phyloP scores from a whole-genome alignment of 1,140 invertebrate genomes.

The Microvelia longipes region DNA sequence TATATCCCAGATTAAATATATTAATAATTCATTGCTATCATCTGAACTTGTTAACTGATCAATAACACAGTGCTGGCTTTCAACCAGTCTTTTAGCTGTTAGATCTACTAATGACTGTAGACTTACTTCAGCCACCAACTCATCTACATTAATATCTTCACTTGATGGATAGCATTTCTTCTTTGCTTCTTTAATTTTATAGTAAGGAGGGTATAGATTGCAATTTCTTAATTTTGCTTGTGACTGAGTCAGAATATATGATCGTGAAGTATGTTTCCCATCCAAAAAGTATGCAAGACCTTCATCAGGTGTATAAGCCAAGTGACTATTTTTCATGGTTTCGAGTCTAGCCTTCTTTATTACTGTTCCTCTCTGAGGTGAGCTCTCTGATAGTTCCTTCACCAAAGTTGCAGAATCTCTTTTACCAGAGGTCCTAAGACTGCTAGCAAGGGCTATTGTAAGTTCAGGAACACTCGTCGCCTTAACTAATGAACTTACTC shows the following conservation, averaged over 20 bases:
- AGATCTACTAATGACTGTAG: neutral
- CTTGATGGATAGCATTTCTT: neutral
- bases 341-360: neutral
- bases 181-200: neutral
- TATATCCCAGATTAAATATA: neutral
- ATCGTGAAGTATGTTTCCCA: neutral
- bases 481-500: too few species aligned
- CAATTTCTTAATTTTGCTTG: neutral
- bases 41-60: neutral
- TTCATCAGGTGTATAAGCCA: neutral
- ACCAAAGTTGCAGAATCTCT: neutral
- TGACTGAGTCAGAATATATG: neutral
- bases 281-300: neutral
- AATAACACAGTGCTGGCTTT: neutral
- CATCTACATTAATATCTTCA: neutral
- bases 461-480: neutral
- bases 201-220: neutral
- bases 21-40: neutral
- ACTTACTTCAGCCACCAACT: neutral
- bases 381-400: neutral
- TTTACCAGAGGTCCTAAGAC: neutral
- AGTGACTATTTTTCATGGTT: neutral
- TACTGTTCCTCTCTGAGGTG: neutral
- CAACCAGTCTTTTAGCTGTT: neutral
- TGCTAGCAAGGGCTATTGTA: neutral